A percentile compares a stretch with the other conserved stretches of the same genome.
phyloP scores from a whole-genome alignment of 2,797 vertebrate species.

The Carduelis carduelis region DNA sequence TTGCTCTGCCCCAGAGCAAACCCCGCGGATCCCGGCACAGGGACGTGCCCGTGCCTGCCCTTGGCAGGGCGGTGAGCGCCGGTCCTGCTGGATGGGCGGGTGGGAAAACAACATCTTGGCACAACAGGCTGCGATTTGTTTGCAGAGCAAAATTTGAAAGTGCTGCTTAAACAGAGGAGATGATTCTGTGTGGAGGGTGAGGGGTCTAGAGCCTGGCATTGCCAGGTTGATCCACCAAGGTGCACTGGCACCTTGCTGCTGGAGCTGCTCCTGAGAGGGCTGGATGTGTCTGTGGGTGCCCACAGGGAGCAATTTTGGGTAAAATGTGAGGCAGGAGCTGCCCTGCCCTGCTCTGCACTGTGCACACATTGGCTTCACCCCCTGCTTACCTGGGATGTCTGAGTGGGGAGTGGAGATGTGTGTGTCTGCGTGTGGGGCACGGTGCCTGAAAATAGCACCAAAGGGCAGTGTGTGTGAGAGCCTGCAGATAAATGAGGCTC shows the following conservation, averaged over 20 bases:
- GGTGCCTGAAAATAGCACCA: not conserved
- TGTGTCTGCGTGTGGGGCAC: not conserved
- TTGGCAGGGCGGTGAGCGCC: not conserved
- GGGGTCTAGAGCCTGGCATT: not conserved
- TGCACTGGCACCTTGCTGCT: not conserved
- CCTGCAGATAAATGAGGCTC: not conserved
- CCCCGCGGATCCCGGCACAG: fast-evolving
- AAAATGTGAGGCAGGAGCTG: not conserved
- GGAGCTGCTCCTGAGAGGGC: fast-evolving
- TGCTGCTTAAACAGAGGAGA: not conserved
- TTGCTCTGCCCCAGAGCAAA: not conserved
- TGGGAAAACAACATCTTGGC: not conserved
- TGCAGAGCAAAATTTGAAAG: not conserved
- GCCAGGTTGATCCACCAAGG: fast-evolving
- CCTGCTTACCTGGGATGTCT: not conserved
- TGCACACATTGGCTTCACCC: fast-evolving
- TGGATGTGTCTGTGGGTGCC: not conserved
- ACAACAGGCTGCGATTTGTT: not conserved
- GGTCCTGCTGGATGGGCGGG: not conserved
- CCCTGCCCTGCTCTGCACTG: fast-evolving
- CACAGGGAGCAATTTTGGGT: not conserved
- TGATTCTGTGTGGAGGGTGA: not conserved
- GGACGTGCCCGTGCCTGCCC: not conserved
- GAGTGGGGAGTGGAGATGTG: not conserved
- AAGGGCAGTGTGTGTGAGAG: not conserved